phyloP scores from a whole-genome alignment of 2,113 vertebrate species.

The Corythornis cristatus region DNA sequence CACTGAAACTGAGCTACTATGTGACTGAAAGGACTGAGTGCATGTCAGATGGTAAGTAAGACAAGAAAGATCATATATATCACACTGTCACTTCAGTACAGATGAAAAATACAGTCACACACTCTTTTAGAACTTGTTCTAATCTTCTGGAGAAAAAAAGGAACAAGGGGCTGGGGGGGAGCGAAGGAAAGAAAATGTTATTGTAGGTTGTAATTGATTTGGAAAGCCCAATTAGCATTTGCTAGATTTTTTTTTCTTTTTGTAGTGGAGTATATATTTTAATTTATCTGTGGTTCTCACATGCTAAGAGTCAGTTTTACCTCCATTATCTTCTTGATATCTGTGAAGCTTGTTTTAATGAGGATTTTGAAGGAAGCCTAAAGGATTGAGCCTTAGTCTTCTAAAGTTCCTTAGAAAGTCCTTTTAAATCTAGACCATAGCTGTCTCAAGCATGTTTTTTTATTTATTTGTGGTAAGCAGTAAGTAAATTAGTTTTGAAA shows the following conservation, averaged over 20 bases:
- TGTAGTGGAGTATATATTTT: not conserved
- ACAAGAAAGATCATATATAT: not conserved
- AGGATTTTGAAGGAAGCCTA: not conserved
- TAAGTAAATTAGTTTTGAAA: not conserved
- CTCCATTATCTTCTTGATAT: not conserved
- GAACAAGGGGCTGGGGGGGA: not conserved
- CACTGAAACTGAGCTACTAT: not conserved
- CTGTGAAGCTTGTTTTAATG: not conserved
- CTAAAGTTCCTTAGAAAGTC: not conserved
- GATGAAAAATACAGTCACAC: not conserved
- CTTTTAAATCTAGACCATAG: not conserved
- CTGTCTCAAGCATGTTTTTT: not conserved
- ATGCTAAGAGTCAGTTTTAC: not conserved
- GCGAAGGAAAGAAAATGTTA: not conserved
- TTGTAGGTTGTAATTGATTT: not conserved
- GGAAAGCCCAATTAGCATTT: not conserved
- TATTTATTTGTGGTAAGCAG: not conserved
- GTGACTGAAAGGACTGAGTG: constrained; percentile 42
- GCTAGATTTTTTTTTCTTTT: not conserved
- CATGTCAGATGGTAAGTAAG: constrained; percentile 42
- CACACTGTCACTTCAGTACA: not conserved
- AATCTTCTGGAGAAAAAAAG: not conserved
- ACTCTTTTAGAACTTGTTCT: not conserved
- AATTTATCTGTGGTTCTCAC: not conserved
- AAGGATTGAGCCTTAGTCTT: not conserved